Evolutionary conservation across 64 coral and sea anemone genomes (phyloP), one percentile per base, ranked within the genome.

Genomic region (Astreopora myriophthalma): DNA sequence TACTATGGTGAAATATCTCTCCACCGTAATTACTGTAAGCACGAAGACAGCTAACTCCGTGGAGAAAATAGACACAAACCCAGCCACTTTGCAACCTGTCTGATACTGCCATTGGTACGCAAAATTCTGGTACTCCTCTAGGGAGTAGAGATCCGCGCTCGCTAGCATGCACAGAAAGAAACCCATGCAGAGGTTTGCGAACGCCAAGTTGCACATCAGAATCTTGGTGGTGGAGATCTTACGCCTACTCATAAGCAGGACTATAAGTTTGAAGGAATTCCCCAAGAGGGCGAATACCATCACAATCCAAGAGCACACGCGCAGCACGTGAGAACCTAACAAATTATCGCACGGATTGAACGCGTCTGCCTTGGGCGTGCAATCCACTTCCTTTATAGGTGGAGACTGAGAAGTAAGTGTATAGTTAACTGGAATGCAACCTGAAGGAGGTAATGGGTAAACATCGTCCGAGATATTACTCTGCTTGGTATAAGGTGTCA

Each of bases 141-240:
- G 29, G 0, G 88, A 91, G 20, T 61, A 75, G 26, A 89, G 76
- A 77, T 98, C 96, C 1, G 85, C 67, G 37, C 61, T 63, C 0
- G 83, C 92, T 8, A 98, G 22, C 75, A 98, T 98, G 8, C 70
- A 79, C 8, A 98, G 22, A 49, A 88, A 98, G 2, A 94, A 27
- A 3, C 92, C 96, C 96, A 94, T 98, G 30, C 87, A 98, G 0
- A 98, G 78, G 48, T 98, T 98, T 12, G 96, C 92, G n/a, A 98
- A 74, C 13, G 96, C 93, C 44, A 98, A 30, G 71, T 90, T 98
- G 69, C 92, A 98, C 92, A 98, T 94, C 24, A 98, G 42, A 27
- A 94, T 42, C 30, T 58, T 90, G 14, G 72, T 19, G 19, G 78
- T 92, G 1, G 67, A 75, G 19, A 82, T 82, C 12, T 88, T 92